Percentiles rank a stretch among this genome's conserved stretches.
Conservation (phyloP, 2,113 vertebrate species). For the Leiothrix lutea region DNA sequence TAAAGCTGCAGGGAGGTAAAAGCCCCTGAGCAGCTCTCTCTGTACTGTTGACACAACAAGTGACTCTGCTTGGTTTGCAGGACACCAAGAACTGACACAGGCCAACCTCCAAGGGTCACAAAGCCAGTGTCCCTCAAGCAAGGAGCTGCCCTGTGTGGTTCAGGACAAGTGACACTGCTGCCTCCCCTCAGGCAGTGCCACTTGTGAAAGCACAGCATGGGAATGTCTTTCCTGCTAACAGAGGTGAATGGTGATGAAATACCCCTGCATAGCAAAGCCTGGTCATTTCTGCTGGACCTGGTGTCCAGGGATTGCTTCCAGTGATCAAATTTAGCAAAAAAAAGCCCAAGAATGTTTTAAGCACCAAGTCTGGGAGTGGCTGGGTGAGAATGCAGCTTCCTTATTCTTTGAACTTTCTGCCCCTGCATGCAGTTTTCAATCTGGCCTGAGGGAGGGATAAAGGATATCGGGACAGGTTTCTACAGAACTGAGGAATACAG, state of each 20-base stretch:
- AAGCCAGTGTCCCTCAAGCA: background rate
- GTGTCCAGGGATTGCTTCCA: background rate
- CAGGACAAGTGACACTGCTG: background rate
- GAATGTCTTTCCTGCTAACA: background rate
- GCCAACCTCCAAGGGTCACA: background rate
- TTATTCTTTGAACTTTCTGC: background rate
- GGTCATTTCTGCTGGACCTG: background rate
- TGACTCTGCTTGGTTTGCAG: background rate
- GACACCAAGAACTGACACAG: background rate
- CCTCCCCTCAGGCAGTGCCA: background rate
- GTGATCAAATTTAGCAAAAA: background rate
- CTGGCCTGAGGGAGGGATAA: conserved; percentile 18
- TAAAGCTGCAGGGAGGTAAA: background rate
- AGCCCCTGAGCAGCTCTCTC: background rate
- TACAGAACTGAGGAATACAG: background rate
- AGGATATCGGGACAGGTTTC: background rate
- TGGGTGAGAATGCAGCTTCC: background rate
- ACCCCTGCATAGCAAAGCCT: background rate
- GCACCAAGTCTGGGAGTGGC: background rate
- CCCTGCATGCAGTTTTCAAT: background rate
- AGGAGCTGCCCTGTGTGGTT: background rate
- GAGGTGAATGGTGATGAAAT: background rate
- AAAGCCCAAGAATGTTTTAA: background rate
- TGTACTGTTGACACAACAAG: background rate
- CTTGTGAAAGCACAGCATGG: background rate